Percentiles rank a stretch among this genome's conserved stretches.
Conservation (phyloP, 2,888 invertebrate genomes). For the Pemphredon lugubris region DNA sequence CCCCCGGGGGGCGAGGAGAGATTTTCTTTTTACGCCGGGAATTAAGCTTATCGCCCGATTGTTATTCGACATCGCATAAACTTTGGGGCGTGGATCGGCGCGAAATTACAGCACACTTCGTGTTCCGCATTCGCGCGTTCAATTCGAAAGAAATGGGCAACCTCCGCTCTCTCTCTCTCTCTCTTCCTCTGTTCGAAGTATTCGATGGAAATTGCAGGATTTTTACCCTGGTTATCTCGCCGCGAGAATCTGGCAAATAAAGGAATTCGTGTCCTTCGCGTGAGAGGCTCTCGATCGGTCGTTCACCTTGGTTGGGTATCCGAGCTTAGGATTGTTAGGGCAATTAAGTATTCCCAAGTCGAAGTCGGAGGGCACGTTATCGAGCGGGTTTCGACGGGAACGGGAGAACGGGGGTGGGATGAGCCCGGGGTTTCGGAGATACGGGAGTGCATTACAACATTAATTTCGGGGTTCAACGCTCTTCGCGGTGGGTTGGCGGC, state of each 20-base stretch:
- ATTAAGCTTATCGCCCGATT: conserved; percentile 41
- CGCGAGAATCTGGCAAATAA: too few relatives aligned
- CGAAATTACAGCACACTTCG: too few relatives aligned
- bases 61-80: too few relatives aligned
- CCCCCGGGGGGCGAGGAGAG: too few relatives aligned
- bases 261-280: conserved; percentile 17
- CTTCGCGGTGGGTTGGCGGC: conserved; percentile 54
- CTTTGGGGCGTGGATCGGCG: too few relatives aligned
- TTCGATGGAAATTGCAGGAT: too few relatives aligned
- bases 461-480: conserved; percentile 73
- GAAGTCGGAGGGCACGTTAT: conserved; percentile 53
- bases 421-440: conserved; percentile 25
- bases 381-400: conserved; percentile 49
- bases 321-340: conserved; percentile 44
- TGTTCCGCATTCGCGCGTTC: too few relatives aligned
- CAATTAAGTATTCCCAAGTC: conserved; percentile 54
- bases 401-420: conserved; percentile 28
- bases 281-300: conserved; percentile 46
- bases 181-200: too few relatives aligned
- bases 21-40: conserved; percentile 6
- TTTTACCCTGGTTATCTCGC: too few relatives aligned
- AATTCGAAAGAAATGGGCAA: too few relatives aligned
- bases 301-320: conserved; percentile 53
- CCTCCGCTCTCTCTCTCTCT: too few relatives aligned
- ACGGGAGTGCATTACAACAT: conserved; percentile 65